phyloP scores from a whole-genome alignment of 1,140 invertebrate species.

The Drosophila sturtevanti region DNA sequence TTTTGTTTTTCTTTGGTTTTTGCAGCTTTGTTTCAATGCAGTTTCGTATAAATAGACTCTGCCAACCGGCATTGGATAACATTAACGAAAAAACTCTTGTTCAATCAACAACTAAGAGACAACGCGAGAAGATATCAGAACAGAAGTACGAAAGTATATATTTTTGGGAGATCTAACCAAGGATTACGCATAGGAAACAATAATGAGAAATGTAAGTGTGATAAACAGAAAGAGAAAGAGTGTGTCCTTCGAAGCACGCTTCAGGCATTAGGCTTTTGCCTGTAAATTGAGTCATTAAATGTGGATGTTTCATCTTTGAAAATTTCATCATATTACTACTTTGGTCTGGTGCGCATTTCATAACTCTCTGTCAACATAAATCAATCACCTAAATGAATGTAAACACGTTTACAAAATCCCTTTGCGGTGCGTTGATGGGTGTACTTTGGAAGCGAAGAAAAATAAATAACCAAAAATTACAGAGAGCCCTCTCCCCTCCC shows the following conservation, averaged over 20 bases:
- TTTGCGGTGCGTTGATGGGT: background rate
- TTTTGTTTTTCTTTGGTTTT: slow-evolving; percentile 16
- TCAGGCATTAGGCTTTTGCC: background rate
- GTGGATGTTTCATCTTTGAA: no score
- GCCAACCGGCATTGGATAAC: slow-evolving; percentile 79
- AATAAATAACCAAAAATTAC: background rate
- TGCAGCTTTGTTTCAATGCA: slow-evolving; percentile 43
- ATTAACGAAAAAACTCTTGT: slow-evolving; percentile 78
- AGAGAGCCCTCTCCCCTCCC: no score
- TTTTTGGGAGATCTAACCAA: slow-evolving; percentile 13
- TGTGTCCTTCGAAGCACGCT: background rate
- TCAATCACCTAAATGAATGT: slow-evolving; percentile 45
- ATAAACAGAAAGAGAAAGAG: background rate
- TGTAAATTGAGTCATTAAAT: no score
- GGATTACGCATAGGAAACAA: slow-evolving; percentile 17
- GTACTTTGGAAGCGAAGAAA: background rate
- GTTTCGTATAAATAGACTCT: slow-evolving; percentile 80
- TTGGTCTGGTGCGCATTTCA: background rate
- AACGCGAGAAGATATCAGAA: slow-evolving; percentile 29
- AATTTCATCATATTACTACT: no score
- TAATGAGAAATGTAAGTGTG: slow-evolving; percentile 80
- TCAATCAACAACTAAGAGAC: slow-evolving; percentile 76
- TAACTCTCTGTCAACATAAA: slow-evolving; percentile 41
- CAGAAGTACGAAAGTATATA: slow-evolving; percentile 52
- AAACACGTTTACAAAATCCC: slow-evolving; percentile 5